A percentile compares a stretch with the other conserved stretches of the same genome.
Evolutionary conservation across 2,888 invertebrate genomes (phyloP).

Genomic region (Eupithecia abbreviata): DNA sequence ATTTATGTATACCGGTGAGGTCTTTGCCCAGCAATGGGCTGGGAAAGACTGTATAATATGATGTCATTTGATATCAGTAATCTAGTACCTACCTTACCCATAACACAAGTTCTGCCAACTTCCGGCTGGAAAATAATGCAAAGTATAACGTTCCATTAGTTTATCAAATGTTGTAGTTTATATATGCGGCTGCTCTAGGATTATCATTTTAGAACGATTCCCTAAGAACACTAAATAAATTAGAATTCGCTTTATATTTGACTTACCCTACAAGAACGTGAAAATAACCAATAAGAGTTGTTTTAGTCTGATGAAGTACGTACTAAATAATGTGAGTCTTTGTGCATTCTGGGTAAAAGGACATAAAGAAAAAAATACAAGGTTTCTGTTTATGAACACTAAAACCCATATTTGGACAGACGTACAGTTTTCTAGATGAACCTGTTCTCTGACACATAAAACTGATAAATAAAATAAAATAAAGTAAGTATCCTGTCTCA

Average conservation of each 20-base stretch:
- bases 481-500: background rate
- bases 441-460: constrained; percentile 10
- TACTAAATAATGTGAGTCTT: background rate
- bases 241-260: background rate
- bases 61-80: background rate
- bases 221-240: too few species aligned
- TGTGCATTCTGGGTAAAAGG: background rate
- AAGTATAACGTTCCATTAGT: background rate
- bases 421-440: constrained; percentile 10
- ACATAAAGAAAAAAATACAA: background rate
- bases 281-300: background rate
- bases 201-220: background rate
- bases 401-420: constrained; percentile 19
- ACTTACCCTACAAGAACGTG: background rate
- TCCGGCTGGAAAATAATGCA: background rate
- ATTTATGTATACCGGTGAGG: background rate
- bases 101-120: background rate
- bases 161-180: background rate
- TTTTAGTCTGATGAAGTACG: background rate
- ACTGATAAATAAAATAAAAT: background rate
- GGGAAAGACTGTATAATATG: background rate
- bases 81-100: background rate
- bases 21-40: background rate
- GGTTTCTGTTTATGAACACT: constrained; percentile 2
- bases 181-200: background rate